Evolutionary conservation across 2,113 vertebrate species (phyloP).

Genomic region (Campylomormyrus numenius): DNA sequence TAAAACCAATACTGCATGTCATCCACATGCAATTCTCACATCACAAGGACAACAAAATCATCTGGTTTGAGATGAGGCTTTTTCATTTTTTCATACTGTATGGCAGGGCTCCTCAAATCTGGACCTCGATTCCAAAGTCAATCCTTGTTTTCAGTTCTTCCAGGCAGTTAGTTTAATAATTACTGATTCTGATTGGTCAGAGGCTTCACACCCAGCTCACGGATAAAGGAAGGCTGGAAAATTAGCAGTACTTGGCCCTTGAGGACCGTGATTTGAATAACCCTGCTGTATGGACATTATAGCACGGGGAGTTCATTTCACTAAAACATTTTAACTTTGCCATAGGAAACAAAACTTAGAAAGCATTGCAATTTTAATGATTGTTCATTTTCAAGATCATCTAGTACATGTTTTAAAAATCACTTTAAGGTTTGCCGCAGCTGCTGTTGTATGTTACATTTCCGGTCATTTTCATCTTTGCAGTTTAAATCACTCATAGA

Average conservation of each 20-base stretch:
- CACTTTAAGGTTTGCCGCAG: neutral
- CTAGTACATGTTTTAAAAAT: neutral
- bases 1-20: neutral
- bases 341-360: neutral
- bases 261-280: too few species aligned
- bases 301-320: neutral
- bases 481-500: too few species aligned
- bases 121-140: too few species aligned
- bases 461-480: neutral
- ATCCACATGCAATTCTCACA: neutral
- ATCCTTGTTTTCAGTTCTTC: too few species aligned
- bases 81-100: neutral
- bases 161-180: too few species aligned
- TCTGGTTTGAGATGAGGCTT: neutral
- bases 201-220: too few species aligned
- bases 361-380: too few species aligned
- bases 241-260: too few species aligned
- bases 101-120: neutral
- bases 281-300: neutral
- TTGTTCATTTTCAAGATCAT: neutral
- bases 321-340: neutral
- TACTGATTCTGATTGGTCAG: too few species aligned
- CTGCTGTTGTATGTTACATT: too few species aligned
- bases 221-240: too few species aligned
- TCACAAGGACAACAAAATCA: neutral